Base-by-base conservation (phyloP, 2,113 vertebrate genomes). In the Triplophysa rosa region DNA sequence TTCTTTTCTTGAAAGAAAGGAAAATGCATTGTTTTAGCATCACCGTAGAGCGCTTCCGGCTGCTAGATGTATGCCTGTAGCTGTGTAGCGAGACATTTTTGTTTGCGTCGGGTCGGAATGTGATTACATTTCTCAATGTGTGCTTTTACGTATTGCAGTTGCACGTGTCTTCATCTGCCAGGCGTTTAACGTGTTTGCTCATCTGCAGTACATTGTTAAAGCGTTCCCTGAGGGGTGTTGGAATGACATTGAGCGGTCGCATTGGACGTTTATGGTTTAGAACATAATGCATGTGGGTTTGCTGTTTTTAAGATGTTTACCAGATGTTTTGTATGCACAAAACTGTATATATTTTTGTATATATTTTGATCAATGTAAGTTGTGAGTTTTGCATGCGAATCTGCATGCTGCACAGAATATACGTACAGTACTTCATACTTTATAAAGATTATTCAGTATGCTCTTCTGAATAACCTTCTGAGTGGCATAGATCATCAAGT, bases 51-150 rank as follows among this genome's bases (percentile, higher is more conserved):
- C 19, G 26, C 75, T 73, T 8, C 62, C 23, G 68, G 62, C 49
- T 19, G 66, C 21, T 58, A 24, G 24, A 26, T 78, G 63, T 14
- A 4, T 61, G 75, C 75, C 77, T 68, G 49, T 37, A 79, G 76
- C 76, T 23, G 49, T 33, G 1, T 67, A 26, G n/a, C 33, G 21
- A 52, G 16, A 67, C 24, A 67, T 14, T 6, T 3, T 59, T 54
- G 2, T 42, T 6, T 7, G 4, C 9, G 52, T 24, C 23, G 14
- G n/a, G 24, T 37, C 54, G 68, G 40, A 67, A 23, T 67, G n/a
- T 29, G 29, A 76, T 76, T 69, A 45, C 13, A 63, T 49, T 40
- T 42, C 56, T 26, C 11, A 37, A 9, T 74, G 13, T 37, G 23
- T 47, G 33, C 37, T 42, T 29, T 3, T 6, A 70, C 4, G 4